A percentile compares a stretch with the other conserved stretches of the same genome.
Conservation (phyloP, 1,140 invertebrate genomes). For the Tetragnatha versicolor region DNA sequence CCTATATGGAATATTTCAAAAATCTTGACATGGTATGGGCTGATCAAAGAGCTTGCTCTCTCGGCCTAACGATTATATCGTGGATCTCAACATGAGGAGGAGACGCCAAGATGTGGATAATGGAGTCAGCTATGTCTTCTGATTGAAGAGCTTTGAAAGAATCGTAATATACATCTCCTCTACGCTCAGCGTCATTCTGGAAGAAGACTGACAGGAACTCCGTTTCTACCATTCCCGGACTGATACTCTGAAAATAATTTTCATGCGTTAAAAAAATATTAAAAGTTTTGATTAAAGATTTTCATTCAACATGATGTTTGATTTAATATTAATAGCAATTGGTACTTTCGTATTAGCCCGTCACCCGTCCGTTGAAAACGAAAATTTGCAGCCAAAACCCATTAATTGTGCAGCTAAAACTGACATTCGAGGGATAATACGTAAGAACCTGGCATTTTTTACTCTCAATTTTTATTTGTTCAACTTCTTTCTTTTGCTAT, state of each 20-base stretch:
- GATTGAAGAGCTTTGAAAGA: conserved; percentile 14
- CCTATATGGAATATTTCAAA: too few relatives aligned
- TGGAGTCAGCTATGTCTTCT: conserved; percentile 49
- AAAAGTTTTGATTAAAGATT: neutral
- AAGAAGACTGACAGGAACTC: conserved; percentile 64
- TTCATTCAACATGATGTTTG: neutral
- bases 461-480: too few relatives aligned
- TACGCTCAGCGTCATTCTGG: conserved; percentile 48
- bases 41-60: too few relatives aligned
- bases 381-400: too few relatives aligned
- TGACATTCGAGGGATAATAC: too few relatives aligned
- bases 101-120: conserved; percentile 36
- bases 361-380: too few relatives aligned
- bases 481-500: too few relatives aligned
- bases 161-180: conserved; percentile 60
- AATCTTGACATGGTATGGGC: too few relatives aligned
- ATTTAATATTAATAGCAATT: too few relatives aligned
- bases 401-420: too few relatives aligned
- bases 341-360: too few relatives aligned
- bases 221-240: conserved; percentile 70
- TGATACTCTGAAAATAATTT: conserved; percentile 69
- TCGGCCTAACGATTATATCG: conserved; percentile 53
- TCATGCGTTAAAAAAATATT: neutral
- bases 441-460: too few relatives aligned
- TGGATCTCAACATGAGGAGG: conserved; percentile 55